Conservation (phyloP, 2,888 invertebrate species). For the Hyposoter didymator region DNA sequence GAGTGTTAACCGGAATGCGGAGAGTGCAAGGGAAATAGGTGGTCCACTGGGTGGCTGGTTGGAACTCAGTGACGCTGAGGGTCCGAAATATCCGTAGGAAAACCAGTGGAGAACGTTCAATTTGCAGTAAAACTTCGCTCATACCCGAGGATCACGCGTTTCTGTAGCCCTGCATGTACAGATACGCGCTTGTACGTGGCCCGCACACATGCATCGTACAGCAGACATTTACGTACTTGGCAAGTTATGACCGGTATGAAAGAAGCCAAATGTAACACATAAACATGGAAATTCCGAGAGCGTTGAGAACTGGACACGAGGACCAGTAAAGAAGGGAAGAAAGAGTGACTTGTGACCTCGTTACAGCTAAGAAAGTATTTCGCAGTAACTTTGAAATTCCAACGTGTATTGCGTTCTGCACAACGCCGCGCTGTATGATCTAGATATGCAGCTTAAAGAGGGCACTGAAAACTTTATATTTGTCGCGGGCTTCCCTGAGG, state of each 20-base stretch:
- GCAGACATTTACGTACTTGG: slow-evolving; percentile 25
- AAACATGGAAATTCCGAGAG: slow-evolving; percentile 49
- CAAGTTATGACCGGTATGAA: slow-evolving; percentile 47
- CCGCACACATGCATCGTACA: slow-evolving; percentile 20
- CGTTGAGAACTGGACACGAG: slow-evolving; percentile 23
- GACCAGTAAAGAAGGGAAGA: neutral
- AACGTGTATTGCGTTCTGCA: slow-evolving; percentile 4
- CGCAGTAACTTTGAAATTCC: slow-evolving; percentile 19
- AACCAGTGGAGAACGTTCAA: slow-evolving; percentile 53
- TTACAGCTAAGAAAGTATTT: slow-evolving; percentile 44
- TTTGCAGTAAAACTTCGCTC: slow-evolving; percentile 65
- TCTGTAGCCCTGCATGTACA: slow-evolving; percentile 14
- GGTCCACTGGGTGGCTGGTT: slow-evolving; percentile 12
- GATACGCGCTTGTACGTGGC: slow-evolving; percentile 4
- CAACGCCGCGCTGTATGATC: slow-evolving; percentile 25
- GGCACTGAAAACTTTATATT: slow-evolving; percentile 26
- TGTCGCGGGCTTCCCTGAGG: neutral
- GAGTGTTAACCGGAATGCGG: slow-evolving; percentile 4
- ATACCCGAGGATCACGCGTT: slow-evolving; percentile 2
- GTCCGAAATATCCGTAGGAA: slow-evolving; percentile 47
- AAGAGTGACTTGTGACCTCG: slow-evolving; percentile 48
- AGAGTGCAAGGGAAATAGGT: slow-evolving; percentile 15
- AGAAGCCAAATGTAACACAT: slow-evolving; percentile 47
- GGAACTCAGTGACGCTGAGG: slow-evolving; percentile 1
- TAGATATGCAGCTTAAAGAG: slow-evolving; percentile 35